These are phyloP conservation scores for Sycophila sp. DNA, from an alignment of 1,140 invertebrate species.

Conservation along the genomic window DNA sequence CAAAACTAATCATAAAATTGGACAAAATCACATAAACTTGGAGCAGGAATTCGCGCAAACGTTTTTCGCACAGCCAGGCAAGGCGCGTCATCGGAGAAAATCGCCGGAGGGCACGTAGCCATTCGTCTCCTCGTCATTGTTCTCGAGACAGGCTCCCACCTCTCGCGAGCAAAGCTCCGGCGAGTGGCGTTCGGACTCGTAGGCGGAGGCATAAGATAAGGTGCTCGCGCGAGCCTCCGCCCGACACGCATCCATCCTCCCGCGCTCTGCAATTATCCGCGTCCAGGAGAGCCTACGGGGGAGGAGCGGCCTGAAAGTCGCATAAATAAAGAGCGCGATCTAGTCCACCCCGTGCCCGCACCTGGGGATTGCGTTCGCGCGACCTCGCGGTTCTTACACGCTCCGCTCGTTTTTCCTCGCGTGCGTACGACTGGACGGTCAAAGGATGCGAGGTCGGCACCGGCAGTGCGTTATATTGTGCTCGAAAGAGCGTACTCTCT, in stretches of 20 bases:
- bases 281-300: constrained; percentile 39
- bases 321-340: constrained; percentile 13
- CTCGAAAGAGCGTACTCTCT: too few species aligned
- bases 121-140: constrained; percentile 44
- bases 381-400: not conserved
- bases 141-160: too few species aligned
- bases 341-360: not conserved
- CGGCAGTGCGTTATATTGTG: too few species aligned
- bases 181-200: not conserved
- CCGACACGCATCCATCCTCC: constrained; percentile 57
- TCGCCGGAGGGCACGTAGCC: not conserved
- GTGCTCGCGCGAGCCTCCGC: constrained; percentile 40
- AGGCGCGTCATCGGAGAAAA: too few species aligned
- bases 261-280: constrained; percentile 55
- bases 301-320: constrained; percentile 10
- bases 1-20: too few species aligned
- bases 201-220: constrained; percentile 52
- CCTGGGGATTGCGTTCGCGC: not conserved
- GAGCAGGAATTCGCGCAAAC: not conserved
- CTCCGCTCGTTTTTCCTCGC: not conserved
- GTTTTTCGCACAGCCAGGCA: too few species aligned
- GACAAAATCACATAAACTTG: too few species aligned
- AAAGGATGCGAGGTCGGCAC: not conserved
- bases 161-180: not conserved
- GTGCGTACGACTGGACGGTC: not conserved